Evolutionary conservation across 2,113 vertebrate genomes (phyloP).

Genomic region (Rhynchomys soricoides): DNA sequence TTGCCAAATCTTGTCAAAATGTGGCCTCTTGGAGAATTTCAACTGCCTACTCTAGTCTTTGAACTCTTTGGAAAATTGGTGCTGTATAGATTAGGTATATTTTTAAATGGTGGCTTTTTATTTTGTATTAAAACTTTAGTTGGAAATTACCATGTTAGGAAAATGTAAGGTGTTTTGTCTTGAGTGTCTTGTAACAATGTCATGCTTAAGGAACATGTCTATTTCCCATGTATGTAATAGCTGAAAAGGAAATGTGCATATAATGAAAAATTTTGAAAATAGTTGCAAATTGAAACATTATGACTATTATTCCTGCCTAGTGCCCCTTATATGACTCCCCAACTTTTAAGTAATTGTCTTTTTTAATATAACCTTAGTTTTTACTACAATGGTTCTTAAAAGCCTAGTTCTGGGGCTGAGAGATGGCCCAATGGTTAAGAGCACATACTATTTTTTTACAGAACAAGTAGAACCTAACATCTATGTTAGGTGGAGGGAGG

Average conservation of each 20-base stretch:
- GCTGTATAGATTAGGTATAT: constrained; percentile 58
- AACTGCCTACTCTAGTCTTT: constrained; percentile 59
- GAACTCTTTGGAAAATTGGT: constrained; percentile 79
- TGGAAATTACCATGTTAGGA: neutral
- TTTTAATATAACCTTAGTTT: neutral
- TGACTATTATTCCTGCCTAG: neutral
- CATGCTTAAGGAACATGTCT: neutral
- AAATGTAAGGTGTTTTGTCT: neutral
- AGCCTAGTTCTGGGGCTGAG: neutral
- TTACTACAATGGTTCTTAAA: neutral
- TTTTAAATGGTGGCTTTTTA: constrained; percentile 15
- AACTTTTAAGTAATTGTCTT: neutral
- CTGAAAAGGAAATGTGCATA: neutral
- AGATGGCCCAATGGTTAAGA: neutral
- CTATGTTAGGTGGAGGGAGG: neutral
- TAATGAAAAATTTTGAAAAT: constrained; percentile 3
- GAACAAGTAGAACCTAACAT: neutral
- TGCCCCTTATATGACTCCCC: neutral
- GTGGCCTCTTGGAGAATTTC: constrained; percentile 19
- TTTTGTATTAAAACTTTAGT: neutral
- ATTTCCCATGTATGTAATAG: neutral
- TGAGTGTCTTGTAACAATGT: neutral
- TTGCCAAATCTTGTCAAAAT: constrained; percentile 41
- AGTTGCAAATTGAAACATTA: neutral
- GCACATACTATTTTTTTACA: neutral